Evolutionary conservation across 1,140 invertebrate genomes (phyloP).

Genomic region (Pseudomyrmex concolor): DNA sequence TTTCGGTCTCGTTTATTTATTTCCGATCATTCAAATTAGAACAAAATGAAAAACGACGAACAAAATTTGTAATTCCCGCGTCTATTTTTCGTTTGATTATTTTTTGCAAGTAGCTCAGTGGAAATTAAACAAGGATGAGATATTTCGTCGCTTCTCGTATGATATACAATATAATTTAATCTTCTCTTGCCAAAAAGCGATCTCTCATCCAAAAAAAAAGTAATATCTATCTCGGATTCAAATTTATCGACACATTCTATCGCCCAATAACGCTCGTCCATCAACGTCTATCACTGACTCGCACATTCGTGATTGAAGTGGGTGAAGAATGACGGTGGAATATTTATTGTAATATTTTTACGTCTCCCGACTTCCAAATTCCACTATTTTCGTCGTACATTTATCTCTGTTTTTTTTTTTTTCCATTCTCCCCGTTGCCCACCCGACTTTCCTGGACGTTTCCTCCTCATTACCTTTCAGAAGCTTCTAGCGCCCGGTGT

Average conservation of each 20-base stretch:
- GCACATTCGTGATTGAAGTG: constrained; percentile 20
- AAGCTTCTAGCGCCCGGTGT: constrained; percentile 39
- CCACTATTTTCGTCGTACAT: constrained; percentile 22
- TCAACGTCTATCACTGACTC: constrained; percentile 23
- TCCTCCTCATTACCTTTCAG: constrained; percentile 45
- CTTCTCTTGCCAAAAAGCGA: no score
- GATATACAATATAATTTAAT: no score
- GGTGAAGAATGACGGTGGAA: no score
- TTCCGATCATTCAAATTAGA: no score
- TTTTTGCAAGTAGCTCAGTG: background rate
- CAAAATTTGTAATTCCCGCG: background rate
- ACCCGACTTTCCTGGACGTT: constrained; percentile 24
- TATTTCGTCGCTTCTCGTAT: background rate
- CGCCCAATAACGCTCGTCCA: constrained; percentile 17
- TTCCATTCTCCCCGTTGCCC: background rate
- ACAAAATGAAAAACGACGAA: no score
- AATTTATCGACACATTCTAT: constrained; percentile 22
- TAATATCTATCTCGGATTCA: background rate
- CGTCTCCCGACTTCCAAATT: constrained; percentile 37
- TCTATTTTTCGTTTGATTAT: background rate
- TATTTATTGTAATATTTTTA: constrained; percentile 8
- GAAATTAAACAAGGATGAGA: background rate
- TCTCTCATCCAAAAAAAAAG: no score
- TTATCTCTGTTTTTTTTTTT: background rate
- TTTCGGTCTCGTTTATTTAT: no score